Percentiles rank a stretch among this genome's conserved stretches.
These are phyloP conservation scores for Sesamia inferens DNA, from an alignment of 2,888 invertebrate species.

Conservation along the genomic window DNA sequence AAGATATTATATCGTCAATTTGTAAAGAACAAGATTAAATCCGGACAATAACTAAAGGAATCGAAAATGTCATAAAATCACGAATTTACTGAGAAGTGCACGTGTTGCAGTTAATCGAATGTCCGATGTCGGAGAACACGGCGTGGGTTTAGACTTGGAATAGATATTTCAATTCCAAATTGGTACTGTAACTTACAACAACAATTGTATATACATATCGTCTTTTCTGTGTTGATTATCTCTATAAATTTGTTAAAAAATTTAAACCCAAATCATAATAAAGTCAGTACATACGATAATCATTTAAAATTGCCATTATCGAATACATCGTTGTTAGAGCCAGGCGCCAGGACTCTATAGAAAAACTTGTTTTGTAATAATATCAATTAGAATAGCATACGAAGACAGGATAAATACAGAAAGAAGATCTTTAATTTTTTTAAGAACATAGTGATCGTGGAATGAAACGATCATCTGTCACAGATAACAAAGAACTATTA, in stretches of 20 bases:
- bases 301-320: background rate
- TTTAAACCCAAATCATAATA: background rate
- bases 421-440: background rate
- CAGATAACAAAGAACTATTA: background rate
- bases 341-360: background rate
- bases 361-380: background rate
- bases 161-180: slow-evolving; percentile 26
- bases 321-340: too few species aligned
- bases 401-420: background rate
- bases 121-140: slow-evolving; percentile 12
- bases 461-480: background rate
- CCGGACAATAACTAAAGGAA: slow-evolving; percentile 15
- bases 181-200: background rate
- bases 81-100: slow-evolving; percentile 22
- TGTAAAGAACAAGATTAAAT: slow-evolving; percentile 13
- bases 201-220: background rate
- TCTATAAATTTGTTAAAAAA: too few species aligned
- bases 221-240: background rate
- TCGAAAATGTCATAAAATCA: slow-evolving; percentile 38
- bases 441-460: background rate
- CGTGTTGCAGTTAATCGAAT: slow-evolving; percentile 17
- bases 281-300: background rate
- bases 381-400: background rate
- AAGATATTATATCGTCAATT: slow-evolving; percentile 10
- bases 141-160: slow-evolving; percentile 12